These are phyloP conservation scores for Tethea ocularis DNA, from an alignment of 2,888 invertebrate genomes.

Conservation along the genomic window DNA sequence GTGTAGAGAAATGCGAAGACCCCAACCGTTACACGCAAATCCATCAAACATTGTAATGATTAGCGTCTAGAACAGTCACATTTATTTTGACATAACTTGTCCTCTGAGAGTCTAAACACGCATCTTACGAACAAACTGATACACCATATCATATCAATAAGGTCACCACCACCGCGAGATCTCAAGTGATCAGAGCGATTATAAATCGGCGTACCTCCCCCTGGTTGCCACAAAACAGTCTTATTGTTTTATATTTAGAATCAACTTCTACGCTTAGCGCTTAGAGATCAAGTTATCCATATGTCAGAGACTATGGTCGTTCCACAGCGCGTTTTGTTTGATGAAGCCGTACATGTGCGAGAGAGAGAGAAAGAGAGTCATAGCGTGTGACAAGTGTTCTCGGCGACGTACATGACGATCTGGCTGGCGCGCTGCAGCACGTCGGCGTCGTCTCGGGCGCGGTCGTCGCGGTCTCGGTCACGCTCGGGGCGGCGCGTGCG, in stretches of 20 bases:
- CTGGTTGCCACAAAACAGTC: background rate
- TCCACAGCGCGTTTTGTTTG: constrained; percentile 56
- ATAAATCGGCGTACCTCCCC: background rate
- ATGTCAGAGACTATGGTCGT: constrained; percentile 5
- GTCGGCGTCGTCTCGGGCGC: constrained; percentile 88
- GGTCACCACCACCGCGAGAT: background rate
- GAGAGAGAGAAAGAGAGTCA: constrained; percentile 47
- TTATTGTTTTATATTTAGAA: background rate
- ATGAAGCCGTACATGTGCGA: constrained; percentile 53
- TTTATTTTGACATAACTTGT: background rate
- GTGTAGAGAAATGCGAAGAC: constrained; percentile 47
- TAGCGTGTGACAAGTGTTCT: constrained; percentile 24
- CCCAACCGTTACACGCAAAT: constrained; percentile 66
- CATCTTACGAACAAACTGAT: background rate
- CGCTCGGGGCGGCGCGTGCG: constrained; percentile 78
- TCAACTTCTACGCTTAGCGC: background rate
- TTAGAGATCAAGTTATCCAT: background rate
- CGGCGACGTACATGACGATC: constrained; percentile 91
- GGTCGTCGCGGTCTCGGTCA: constrained; percentile 85
- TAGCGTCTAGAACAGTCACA: background rate
- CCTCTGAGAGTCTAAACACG: background rate
- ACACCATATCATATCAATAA: background rate
- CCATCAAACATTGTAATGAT: constrained; percentile 67
- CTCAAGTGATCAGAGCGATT: background rate
- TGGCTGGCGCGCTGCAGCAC: constrained; percentile 94